Evolutionary conservation across 2,888 invertebrate genomes (phyloP).

Genomic region (Lasioglossum malachurum): DNA sequence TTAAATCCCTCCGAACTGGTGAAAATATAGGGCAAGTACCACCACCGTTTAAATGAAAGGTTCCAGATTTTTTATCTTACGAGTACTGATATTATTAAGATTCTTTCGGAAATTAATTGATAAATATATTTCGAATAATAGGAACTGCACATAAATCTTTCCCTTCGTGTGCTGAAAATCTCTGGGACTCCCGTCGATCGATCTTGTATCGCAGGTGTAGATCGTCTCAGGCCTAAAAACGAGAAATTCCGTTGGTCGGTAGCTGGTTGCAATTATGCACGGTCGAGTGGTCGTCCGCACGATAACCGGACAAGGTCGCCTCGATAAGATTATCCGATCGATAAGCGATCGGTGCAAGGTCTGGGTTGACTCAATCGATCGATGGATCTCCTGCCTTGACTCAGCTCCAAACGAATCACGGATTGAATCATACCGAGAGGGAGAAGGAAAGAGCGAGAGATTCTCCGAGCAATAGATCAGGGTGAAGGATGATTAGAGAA

Average conservation of each 20-base stretch:
- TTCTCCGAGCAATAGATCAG: constrained; percentile 36
- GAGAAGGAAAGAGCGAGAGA: not conserved
- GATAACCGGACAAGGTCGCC: constrained; percentile 53
- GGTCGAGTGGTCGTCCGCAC: not conserved
- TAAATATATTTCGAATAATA: not conserved
- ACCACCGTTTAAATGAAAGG: not conserved
- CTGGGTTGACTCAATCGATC: constrained; percentile 36
- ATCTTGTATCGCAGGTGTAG: not conserved
- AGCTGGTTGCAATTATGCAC: constrained; percentile 36
- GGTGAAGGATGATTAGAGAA: constrained; percentile 35
- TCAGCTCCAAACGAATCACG: not conserved
- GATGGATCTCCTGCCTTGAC: constrained; percentile 25
- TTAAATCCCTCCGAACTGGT: no score
- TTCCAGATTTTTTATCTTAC: not conserved
- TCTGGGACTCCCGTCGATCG: not conserved
- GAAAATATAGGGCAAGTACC: no score
- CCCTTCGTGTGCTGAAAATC: not conserved
- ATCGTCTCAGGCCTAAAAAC: not conserved
- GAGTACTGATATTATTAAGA: not conserved
- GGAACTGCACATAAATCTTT: not conserved
- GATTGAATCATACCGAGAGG: not conserved
- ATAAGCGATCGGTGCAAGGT: constrained; percentile 51
- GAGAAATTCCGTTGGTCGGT: not conserved
- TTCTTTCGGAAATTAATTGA: not conserved
- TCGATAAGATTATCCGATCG: constrained; percentile 50